Base-by-base conservation (phyloP, 2,113 vertebrate genomes). In the Pogona vitticeps region DNA sequence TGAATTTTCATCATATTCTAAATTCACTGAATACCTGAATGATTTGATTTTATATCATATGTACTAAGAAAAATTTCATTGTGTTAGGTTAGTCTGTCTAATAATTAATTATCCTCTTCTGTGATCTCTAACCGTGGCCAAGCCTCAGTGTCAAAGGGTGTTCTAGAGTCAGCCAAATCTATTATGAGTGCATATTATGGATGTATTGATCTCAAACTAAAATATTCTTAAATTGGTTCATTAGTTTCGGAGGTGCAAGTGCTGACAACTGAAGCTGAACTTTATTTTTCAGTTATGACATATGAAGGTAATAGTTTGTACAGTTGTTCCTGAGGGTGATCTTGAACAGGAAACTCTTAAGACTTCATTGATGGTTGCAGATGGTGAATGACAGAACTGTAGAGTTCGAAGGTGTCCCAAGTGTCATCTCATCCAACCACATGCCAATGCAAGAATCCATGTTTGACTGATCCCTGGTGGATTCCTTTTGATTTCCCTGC, bases 211-310 rank as follows among this genome's bases (percentile, higher is more conserved):
- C 12, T 38, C 81, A 67, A 8, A 76, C 33, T 63, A 56, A 56
- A 6, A 1, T 87, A 10, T 92, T 90, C 76, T 71, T 86, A 86
- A 80, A 86, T 76, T 38, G 10, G 13, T 12, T 40, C 83, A 21
- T 61, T 85, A 31, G 31, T 89, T 88, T 21, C 0, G 52, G 75
- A 38, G 52, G 42, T 86, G 82, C 59, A 9, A 67, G 3, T 9
- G 40, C 8, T 42, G 40, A 88, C 0, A 0, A 38, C 10, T 73
- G 38, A 26, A 40, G n/a, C 23, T n/a, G 80, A 82, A 73, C 17
- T 10, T 73, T 59, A 23, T 40, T 17, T 9, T 83, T 52, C 26
- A 13, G 46, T 1, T 2, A 0, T 33, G 46, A 72, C 33, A 40
- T 58, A 80, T 33, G 17, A 72, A 85, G 56, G 90, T 76, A 46